Conservation (phyloP, 2,888 invertebrate genomes). For the Zygothrica quintamaculata region DNA sequence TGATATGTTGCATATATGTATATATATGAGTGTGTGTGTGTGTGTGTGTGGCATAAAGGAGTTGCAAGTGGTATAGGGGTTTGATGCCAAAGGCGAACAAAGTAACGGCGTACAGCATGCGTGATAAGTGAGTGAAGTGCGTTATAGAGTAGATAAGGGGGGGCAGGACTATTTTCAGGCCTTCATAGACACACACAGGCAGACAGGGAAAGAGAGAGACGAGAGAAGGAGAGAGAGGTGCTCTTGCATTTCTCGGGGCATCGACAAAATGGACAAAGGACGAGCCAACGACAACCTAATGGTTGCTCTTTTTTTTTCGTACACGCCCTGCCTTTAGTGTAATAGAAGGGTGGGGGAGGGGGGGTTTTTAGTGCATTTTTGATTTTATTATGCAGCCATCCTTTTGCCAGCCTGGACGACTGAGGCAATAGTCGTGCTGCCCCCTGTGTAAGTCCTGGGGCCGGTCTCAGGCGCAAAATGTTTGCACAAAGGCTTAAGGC, state of each 20-base stretch:
- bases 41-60: constrained; percentile 5
- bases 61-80: constrained; percentile 12
- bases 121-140: constrained; percentile 51
- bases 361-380: constrained; percentile 55
- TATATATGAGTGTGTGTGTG: too few species aligned
- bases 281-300: constrained; percentile 33
- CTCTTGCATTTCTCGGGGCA: constrained; percentile 77
- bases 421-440: constrained; percentile 14
- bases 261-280: constrained; percentile 40
- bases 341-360: constrained; percentile 20
- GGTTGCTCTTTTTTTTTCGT: constrained; percentile 44
- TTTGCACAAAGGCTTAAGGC: constrained; percentile 82
- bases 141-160: constrained; percentile 9
- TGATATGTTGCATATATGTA: constrained; percentile 24
- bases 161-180: not conserved
- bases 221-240: constrained; percentile 52
- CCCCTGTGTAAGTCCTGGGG: constrained; percentile 36
- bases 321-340: constrained; percentile 5
- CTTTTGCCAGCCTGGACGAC: constrained; percentile 25
- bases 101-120: constrained; percentile 44
- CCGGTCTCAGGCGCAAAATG: constrained; percentile 74
- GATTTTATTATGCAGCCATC: constrained; percentile 62
- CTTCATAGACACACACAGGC: not conserved
- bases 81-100: constrained; percentile 41
- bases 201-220: not conserved